Conservation (phyloP, 2,113 vertebrate genomes). For the Onychostruthus taczanowskii region DNA sequence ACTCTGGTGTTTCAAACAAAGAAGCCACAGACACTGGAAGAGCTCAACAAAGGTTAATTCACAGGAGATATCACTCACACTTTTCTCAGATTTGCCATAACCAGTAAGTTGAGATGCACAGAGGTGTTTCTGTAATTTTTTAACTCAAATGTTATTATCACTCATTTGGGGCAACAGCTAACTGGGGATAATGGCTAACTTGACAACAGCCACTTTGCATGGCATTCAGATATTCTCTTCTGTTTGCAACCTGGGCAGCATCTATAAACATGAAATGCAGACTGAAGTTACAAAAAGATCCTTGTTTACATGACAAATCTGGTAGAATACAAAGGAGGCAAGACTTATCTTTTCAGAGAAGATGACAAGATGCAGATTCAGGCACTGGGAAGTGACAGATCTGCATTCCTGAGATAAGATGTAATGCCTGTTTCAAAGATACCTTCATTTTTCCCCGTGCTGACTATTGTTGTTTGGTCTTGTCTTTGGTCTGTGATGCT, state of each 20-base stretch:
- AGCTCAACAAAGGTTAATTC: neutral
- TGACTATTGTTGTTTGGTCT: slow-evolving; percentile 51
- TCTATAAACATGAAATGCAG: neutral
- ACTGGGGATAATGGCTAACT: neutral
- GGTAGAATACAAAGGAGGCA: slow-evolving; percentile 1
- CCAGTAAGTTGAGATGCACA: neutral
- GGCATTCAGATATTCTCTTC: neutral
- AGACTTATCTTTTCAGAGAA: slow-evolving; percentile 40
- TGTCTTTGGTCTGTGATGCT: slow-evolving; percentile 60
- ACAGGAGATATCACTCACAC: neutral
- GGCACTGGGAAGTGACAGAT: slow-evolving; percentile 52
- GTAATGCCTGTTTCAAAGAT: slow-evolving; percentile 56
- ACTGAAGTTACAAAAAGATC: neutral
- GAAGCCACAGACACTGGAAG: neutral
- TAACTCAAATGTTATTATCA: neutral
- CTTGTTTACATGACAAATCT: slow-evolving; percentile 20
- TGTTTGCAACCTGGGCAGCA: neutral
- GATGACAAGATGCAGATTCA: slow-evolving; percentile 41
- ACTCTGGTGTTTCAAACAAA: neutral
- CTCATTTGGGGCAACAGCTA: neutral
- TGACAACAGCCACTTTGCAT: neutral
- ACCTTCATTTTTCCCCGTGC: slow-evolving; percentile 34
- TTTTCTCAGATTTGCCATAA: neutral
- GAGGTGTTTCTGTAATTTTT: neutral
- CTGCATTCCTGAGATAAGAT: slow-evolving; percentile 52